Percentiles rank a stretch among this genome's conserved stretches.
phyloP scores from a whole-genome alignment of 2,888 invertebrate genomes.

The Lottia scabra region DNA sequence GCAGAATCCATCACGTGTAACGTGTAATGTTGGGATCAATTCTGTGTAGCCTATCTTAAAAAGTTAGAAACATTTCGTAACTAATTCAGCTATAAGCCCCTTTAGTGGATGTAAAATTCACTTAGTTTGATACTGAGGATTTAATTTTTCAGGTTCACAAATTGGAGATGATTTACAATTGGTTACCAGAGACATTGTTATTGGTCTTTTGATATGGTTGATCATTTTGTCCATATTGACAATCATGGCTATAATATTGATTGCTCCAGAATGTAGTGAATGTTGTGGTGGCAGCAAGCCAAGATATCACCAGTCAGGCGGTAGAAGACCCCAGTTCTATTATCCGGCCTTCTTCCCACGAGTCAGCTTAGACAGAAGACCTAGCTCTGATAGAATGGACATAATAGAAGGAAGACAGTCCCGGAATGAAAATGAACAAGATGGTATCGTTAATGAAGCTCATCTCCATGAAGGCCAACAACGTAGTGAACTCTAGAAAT shows the following conservation, averaged over 20 bases:
- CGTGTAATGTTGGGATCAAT: too few species aligned
- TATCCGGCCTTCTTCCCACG: constrained; percentile 14
- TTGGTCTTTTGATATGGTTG: constrained; percentile 12
- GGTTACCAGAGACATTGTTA: constrained; percentile 11
- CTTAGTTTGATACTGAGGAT: neutral
- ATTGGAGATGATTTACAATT: neutral
- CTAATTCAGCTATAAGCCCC: too few species aligned
- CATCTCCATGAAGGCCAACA: neutral
- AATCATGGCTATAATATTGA: constrained; percentile 6
- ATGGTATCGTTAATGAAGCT: neutral
- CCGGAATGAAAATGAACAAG: neutral
- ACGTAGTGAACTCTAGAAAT: neutral
- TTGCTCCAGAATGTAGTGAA: constrained; percentile 3
- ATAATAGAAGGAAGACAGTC: constrained; percentile 6
- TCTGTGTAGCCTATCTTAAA: too few species aligned
- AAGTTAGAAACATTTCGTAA: too few species aligned
- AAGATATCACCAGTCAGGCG: neutral
- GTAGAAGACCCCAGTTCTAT: constrained; percentile 7
- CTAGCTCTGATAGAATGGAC: constrained; percentile 12
- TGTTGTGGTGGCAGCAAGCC: neutral
- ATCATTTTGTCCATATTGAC: constrained; percentile 9
- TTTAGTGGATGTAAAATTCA: too few species aligned
- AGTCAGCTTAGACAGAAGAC: constrained; percentile 10
- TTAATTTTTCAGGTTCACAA: neutral
- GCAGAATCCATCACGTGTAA: too few species aligned